Evolutionary conservation across 2,888 invertebrate species (phyloP).

Genomic region (Gymnosoma rotundatum): DNA sequence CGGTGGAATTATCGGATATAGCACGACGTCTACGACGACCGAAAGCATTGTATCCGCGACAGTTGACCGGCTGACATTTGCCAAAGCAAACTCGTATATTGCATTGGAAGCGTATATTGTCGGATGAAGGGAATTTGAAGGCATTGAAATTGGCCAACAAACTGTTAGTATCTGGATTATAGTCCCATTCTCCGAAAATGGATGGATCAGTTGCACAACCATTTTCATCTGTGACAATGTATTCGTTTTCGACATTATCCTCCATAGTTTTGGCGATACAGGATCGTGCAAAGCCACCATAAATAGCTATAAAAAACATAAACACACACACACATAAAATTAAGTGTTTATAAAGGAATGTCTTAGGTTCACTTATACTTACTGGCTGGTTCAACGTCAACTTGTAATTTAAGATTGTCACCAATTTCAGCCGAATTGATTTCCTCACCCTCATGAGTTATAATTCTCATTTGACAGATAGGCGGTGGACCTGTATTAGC

Average conservation of each 20-base stretch:
- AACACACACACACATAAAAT: background rate
- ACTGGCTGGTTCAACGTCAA: constrained; percentile 91
- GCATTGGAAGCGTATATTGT: constrained; percentile 97
- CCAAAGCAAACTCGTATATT: constrained; percentile 97
- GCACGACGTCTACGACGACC: constrained; percentile 90
- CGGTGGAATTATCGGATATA: constrained; percentile 80
- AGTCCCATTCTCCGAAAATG: constrained; percentile 96
- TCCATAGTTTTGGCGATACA: constrained; percentile 97
- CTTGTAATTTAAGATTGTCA: constrained; percentile 92
- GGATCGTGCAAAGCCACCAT: constrained; percentile 96
- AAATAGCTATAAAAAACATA: constrained; percentile 86
- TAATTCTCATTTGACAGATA: constrained; percentile 95
- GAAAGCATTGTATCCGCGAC: constrained; percentile 94
- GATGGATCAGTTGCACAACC: constrained; percentile 96
- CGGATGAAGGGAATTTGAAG: constrained; percentile 97
- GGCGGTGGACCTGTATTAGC: constrained; percentile 97
- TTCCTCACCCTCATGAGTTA: constrained; percentile 92
- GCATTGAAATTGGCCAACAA: constrained; percentile 95
- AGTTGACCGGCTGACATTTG: constrained; percentile 97
- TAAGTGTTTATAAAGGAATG: background rate
- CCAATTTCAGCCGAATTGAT: constrained; percentile 96
- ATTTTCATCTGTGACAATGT: constrained; percentile 95
- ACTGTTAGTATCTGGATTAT: constrained; percentile 92
- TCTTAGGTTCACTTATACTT: constrained; percentile 76
- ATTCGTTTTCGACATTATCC: constrained; percentile 93